These are phyloP conservation scores for Zaprionus gabonicus DNA, from an alignment of 1,140 invertebrate species.

Conservation along the genomic window DNA sequence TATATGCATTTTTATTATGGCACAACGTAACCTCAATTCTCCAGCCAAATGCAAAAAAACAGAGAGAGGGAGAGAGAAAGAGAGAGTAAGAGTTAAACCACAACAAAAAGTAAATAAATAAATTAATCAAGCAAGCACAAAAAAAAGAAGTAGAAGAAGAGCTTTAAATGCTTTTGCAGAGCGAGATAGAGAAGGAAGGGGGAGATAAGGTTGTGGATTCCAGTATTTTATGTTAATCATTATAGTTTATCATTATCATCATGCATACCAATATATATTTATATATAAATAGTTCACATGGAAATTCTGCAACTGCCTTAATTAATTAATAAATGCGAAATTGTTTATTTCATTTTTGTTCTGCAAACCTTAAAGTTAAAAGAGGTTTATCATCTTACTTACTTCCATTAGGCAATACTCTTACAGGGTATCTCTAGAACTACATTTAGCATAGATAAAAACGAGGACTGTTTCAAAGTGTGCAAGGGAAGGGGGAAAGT, in stretches of 20 bases:
- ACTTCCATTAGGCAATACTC: neutral
- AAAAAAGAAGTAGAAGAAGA: neutral
- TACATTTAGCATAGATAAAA: slow-evolving; percentile 15
- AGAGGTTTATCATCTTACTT: no score
- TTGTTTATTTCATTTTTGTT: no score
- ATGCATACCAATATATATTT: no score
- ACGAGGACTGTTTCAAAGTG: neutral
- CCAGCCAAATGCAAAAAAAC: neutral
- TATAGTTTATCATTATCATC: no score
- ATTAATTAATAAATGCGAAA: no score
- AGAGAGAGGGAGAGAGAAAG: neutral
- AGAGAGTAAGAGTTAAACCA: neutral
- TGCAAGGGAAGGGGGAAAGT: neutral
- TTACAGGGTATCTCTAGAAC: slow-evolving; percentile 5
- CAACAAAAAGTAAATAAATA: slow-evolving; percentile 17
- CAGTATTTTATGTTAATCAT: no score
- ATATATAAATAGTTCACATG: no score
- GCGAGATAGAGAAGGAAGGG: neutral
- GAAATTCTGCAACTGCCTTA: no score
- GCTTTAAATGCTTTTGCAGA: neutral
- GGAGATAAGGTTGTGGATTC: neutral
- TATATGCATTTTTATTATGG: slow-evolving; percentile 39
- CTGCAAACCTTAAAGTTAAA: no score
- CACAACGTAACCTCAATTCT: slow-evolving; percentile 17
- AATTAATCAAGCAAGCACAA: slow-evolving; percentile 19